Evolutionary conservation across 35 echinoderm and acorn worm genomes (phyloP), one percentile per base, ranked within the genome.

Genomic region (Stichopus chloronotus): DNA sequence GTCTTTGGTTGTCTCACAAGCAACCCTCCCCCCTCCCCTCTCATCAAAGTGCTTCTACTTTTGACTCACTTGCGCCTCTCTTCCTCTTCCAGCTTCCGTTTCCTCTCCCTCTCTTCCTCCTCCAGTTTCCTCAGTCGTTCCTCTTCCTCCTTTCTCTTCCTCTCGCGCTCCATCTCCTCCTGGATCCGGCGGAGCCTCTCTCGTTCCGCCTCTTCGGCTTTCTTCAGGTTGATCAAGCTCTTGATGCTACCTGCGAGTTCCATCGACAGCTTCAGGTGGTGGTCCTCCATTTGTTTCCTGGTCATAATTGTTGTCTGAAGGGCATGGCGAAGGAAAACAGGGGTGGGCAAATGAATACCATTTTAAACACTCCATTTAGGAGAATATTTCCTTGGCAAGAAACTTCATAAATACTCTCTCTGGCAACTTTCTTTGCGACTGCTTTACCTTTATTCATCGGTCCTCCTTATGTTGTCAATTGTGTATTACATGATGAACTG

Each of bases 131-230:
- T 84, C 65, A 87, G 63, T 56, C 76, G n/a, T 76, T 98, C 97
- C 72, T 96, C 97, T 56, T 91, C 61, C n/a, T 92, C 87, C 56
- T 92, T 94, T 84, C 93, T 92, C 76, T 98, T 93, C 65, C 92
- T 80, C 84, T 98, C 96, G 86, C 92, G 85, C 60, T 98, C 94
- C 94, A 95, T 94, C 93, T 94, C 89, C 72, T 94, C 93, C 72
- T 96, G 92, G 55, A 96, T 92, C 53, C 80, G 76, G 8, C 81
- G 58, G 7, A 94, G 93, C 9, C 94, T 52, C 78, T 96, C 95
- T 57, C 78, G 63, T 84, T 96, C 95, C 57, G 80, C 94, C 12
- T 84, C 93, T 77, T 98, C 94, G 3, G 97, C 91, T 25, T 95
- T 94, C 76, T 96, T 98, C 79, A 94, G 95, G 72, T 94, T 79